These are phyloP conservation scores for Laticauda laticaudata DNA, from an alignment of 2,113 vertebrate genomes.

Conservation along the genomic window DNA sequence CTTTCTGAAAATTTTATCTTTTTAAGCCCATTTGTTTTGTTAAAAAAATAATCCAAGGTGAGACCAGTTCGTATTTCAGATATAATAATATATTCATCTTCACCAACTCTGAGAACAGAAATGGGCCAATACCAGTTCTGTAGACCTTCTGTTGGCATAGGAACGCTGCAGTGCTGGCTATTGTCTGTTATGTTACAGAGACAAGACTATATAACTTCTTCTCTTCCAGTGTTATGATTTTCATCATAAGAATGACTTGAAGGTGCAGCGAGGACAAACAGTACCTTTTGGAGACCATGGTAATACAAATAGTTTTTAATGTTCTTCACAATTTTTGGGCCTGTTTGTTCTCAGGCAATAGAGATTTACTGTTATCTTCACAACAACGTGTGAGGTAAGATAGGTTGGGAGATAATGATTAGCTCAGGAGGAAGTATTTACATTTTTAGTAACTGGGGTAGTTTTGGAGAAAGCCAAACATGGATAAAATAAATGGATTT, in stretches of 20 bases:
- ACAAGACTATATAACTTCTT: background rate
- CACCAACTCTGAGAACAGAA: background rate
- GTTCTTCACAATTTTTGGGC: constrained; percentile 9
- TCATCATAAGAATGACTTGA: constrained; percentile 21
- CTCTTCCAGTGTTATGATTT: constrained; percentile 12
- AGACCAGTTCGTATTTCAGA: background rate
- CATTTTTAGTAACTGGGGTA: background rate
- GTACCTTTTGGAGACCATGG: constrained; percentile 1
- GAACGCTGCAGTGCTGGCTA: background rate
- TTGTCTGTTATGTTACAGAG: background rate
- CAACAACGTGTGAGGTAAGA: constrained; percentile 21
- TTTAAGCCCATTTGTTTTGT: background rate
- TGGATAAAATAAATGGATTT: background rate
- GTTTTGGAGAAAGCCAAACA: background rate
- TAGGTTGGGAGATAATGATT: background rate
- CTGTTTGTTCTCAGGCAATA: constrained; percentile 17
- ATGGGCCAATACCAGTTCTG: background rate
- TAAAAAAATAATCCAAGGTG: background rate
- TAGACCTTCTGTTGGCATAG: background rate
- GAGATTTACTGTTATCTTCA: background rate
- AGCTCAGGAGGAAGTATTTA: constrained; percentile 1
- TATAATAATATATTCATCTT: background rate
- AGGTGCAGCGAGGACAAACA: constrained; percentile 15
- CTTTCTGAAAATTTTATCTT: background rate
- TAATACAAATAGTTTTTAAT: constrained; percentile 25